Base-by-base conservation (phyloP, 2,888 invertebrate genomes). In the Opisthograptis luteolata region DNA sequence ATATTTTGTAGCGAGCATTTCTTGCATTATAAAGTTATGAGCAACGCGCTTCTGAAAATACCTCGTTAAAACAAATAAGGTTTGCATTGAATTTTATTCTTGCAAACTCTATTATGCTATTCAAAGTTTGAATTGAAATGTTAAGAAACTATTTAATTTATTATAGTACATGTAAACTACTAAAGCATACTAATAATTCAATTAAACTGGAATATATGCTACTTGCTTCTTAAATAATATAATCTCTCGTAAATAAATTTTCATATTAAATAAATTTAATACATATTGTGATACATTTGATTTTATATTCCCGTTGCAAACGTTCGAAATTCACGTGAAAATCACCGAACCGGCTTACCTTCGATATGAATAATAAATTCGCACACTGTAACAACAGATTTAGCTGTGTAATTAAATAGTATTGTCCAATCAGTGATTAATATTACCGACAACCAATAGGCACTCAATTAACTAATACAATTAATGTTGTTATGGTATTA, bases 381-480 rank as follows among this genome's bases (percentile, higher is more conserved):
- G 19, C 10, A 19, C 19, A 14, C 12, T 43, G 37, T 40, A 47
- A 48, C 20, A 48, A 37, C 47, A 30, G 17, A 35, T 10, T 37
- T 30, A 45, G 39, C 41, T 15, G 37, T 34, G 39, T 55, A 53
- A 50, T 55, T 47, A 52, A 55, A 53, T 55, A 41, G 24, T 36
- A 39, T 50, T 59, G 46, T 49, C 34, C 40, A 52, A 51, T 44
- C 28, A 48, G 22, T 24, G 20, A 53, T 40, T 50, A 50, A 55
- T 53, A 47, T 27, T 44, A 43, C 42, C 41, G 47, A 44, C 36
- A 47, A 31, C 35, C 39, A 22, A 45, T 52, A 30, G 46, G 30
- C 32, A 31, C 41, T 43, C 36, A 51, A 47, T 58, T 50, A 44
- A 46, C 34, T 8, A 37, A 25, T 27, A 47, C 40, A 37, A 52